These are phyloP conservation scores for Drosophila mauritiana DNA, from an alignment of 1,140 invertebrate genomes.

Conservation along the genomic window DNA sequence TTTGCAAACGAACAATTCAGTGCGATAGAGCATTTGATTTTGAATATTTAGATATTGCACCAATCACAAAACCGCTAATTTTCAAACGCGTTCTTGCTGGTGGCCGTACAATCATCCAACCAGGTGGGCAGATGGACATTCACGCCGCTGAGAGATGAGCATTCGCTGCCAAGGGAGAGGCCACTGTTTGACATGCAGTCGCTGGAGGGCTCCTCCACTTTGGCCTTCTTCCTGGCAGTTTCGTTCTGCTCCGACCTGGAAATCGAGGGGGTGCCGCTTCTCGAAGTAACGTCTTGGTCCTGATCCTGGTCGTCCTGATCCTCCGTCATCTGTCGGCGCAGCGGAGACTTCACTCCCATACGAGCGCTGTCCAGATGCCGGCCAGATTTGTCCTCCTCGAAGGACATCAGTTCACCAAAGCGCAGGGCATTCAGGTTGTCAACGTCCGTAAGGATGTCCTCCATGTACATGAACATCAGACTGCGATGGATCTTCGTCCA, in stretches of 20 bases:
- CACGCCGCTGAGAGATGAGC: slow-evolving; percentile 9
- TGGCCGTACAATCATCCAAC: slow-evolving; percentile 1
- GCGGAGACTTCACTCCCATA: slow-evolving; percentile 27
- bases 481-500: slow-evolving; percentile 50
- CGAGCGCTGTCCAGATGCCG: background rate
- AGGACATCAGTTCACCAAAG: slow-evolving; percentile 55
- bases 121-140: slow-evolving; percentile 19
- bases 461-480: slow-evolving; percentile 49
- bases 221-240: background rate
- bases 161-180: slow-evolving; percentile 13
- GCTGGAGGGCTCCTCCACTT: background rate
- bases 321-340: background rate
- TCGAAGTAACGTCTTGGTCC: background rate
- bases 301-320: background rate
- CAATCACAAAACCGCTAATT: background rate
- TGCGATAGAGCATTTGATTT: too few species aligned
- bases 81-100: background rate
- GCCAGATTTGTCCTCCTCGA: slow-evolving; percentile 2
- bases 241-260: background rate
- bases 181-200: slow-evolving; percentile 27
- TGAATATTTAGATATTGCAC: too few species aligned
- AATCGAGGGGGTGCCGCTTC: background rate
- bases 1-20: background rate
- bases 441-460: slow-evolving; percentile 32
- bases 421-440: slow-evolving; percentile 26